Evolutionary conservation across 2,888 invertebrate species (phyloP).

Genomic region (Apotomis capreana): DNA sequence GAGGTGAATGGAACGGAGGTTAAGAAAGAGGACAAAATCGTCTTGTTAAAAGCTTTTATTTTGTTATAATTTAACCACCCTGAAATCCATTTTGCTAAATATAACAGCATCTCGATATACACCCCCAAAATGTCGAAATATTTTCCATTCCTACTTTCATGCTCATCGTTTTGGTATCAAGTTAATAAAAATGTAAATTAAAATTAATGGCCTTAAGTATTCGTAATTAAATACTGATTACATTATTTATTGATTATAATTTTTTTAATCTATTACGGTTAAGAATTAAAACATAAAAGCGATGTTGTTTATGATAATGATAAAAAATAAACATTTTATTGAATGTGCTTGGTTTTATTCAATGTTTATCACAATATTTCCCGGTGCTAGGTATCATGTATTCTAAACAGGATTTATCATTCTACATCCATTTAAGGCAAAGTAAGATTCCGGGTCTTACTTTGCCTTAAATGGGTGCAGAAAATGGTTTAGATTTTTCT

Average conservation of each 20-base stretch:
- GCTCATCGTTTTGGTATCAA: background rate
- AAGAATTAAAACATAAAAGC: constrained; percentile 43
- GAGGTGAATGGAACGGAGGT: too few relatives aligned
- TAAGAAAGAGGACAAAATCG: too few relatives aligned
- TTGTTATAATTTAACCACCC: too few relatives aligned
- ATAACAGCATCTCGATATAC: background rate
- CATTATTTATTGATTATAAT: constrained; percentile 26
- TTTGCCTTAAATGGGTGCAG: too few relatives aligned
- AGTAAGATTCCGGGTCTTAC: too few relatives aligned
- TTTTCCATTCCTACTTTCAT: background rate
- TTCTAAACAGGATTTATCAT: too few relatives aligned
- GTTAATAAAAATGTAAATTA: constrained; percentile 22
- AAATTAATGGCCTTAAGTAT: constrained; percentile 35
- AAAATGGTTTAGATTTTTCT: too few relatives aligned
- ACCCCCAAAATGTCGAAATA: background rate
- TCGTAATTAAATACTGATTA: constrained; percentile 18
- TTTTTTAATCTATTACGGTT: constrained; percentile 33
- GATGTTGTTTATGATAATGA: constrained; percentile 46
- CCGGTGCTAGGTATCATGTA: too few relatives aligned
- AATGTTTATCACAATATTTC: too few relatives aligned
- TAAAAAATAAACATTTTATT: constrained; percentile 46
- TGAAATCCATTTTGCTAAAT: background rate
- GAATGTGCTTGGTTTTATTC: constrained; percentile 22
- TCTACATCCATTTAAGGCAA: too few relatives aligned
- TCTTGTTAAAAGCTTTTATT: too few relatives aligned